Conservation (phyloP, 2,797 vertebrate genomes). For the Parambassis ranga region DNA sequence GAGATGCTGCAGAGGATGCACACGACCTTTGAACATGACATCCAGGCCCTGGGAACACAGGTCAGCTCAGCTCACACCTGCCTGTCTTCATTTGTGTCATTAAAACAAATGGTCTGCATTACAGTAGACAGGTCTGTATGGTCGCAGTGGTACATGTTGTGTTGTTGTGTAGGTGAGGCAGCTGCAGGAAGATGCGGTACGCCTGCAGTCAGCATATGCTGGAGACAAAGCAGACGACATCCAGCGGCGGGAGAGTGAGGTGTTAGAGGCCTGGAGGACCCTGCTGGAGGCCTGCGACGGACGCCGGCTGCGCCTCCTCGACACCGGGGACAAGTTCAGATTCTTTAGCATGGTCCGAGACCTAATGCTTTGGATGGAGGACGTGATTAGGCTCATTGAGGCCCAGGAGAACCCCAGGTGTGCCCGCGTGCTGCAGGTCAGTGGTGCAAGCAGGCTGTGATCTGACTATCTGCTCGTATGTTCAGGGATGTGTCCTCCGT, state of each 20-base stretch:
- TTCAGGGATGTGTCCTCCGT: slow-evolving; percentile 93
- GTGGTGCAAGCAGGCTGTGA: no score
- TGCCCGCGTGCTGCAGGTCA: fast-evolving
- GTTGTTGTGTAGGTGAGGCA: slow-evolving; percentile 85
- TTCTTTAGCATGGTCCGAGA: slow-evolving; percentile 97
- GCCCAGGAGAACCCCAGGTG: slow-evolving; percentile 97
- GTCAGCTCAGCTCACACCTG: slow-evolving; percentile 80
- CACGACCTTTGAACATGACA: slow-evolving; percentile 93
- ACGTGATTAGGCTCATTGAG: slow-evolving; percentile 94
- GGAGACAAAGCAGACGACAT: slow-evolving; percentile 97
- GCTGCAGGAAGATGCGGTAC: slow-evolving; percentile 92
- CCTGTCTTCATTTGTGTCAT: no score
- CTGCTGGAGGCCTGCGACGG: slow-evolving; percentile 91
- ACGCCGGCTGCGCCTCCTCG: slow-evolving; percentile 86
- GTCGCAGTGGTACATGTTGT: no score
- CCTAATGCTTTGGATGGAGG: slow-evolving; percentile 99
- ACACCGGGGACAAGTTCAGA: slow-evolving; percentile 93
- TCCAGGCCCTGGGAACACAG: slow-evolving; percentile 95
- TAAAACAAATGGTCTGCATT: no score
- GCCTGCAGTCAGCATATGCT: slow-evolving; percentile 92
- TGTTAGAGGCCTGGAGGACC: slow-evolving; percentile 90
- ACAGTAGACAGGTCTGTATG: no score
- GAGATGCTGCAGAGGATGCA: slow-evolving; percentile 95
- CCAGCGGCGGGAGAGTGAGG: slow-evolving; percentile 89
- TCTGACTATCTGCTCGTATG: neutral